Evolutionary conservation across 1,140 invertebrate species (phyloP), one percentile per base, ranked within the genome.

Genomic region (Helicorthomorpha holstii): DNA sequence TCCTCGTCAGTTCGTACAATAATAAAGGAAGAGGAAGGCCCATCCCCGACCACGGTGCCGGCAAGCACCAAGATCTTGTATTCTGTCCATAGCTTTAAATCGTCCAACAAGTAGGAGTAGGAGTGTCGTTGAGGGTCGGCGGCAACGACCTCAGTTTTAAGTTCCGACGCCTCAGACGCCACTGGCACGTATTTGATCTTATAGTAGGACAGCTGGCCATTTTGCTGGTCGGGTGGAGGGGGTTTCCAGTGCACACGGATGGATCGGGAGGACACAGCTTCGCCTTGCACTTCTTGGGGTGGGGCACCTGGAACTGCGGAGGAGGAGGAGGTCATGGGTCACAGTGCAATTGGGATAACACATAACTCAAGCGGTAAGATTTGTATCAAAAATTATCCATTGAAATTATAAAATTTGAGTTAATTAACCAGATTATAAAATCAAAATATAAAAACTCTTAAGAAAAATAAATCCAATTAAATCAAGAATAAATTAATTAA

Each of bases 11-110:
- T 97, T 74, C 81, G 82, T 60, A 94, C 81, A 61, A 80, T 80
- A 70, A 95, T 83, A 52, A 88, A 87, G 69, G 64, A 81, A 73
- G 70, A 73, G 1, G 56, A 48, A 25, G 91, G 89, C 21, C 87
- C 88, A 66, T 95, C 89, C 61, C 93, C 93, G 54, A 94, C 82
- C 60, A 77, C 82, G 57, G 91, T 96, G 63, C 86, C 88, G 48
- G 92, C 92, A 56, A 90, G 70, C 59, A 96, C 82, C 88, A 86
- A 92, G 57, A 96, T 85, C 63, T 85, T 80, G 76, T 97, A 96
- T 64, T 92, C 82, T 48, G 89, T 95, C 88, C 88, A 96, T 55
- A 85, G 82, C 66, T 83, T 81, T 58, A 97, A 79, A 66, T 90
- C 84, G 65, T 90, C 83, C 67, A 96, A 74, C 49, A 82, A 69